Conservation (phyloP, 2,113 vertebrate species). For the Chunga burmeisteri region DNA sequence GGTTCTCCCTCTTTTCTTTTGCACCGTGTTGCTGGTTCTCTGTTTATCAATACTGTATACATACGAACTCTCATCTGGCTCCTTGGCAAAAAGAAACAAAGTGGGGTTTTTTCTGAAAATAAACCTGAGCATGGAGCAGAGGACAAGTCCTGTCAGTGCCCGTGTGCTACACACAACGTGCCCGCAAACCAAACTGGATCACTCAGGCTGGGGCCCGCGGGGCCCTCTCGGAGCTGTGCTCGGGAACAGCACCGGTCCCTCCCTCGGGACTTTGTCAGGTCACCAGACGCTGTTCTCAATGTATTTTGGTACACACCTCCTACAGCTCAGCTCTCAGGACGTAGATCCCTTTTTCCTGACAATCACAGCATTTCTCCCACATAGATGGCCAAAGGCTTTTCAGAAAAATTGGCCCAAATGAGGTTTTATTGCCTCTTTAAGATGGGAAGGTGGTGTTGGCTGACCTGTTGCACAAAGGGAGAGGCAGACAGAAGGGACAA, state of each 20-base stretch:
- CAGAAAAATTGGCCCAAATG: neutral
- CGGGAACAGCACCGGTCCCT: neutral
- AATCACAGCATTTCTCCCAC: neutral
- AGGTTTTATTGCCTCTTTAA: neutral
- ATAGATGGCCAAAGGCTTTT: neutral
- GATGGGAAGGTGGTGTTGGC: neutral
- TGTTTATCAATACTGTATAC: neutral
- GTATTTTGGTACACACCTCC: neutral
- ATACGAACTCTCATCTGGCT: neutral
- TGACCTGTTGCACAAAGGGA: neutral
- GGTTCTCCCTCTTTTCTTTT: neutral
- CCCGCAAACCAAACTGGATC: neutral
- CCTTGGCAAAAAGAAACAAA: neutral
- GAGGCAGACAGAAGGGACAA: neutral
- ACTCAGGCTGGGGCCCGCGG: neutral
- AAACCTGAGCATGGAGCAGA: neutral
- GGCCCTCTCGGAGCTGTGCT: neutral
- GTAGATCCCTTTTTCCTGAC: neutral
- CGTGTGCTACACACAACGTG: rapidly evolving
- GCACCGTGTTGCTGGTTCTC: neutral
- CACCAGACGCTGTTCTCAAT: rapidly evolving
- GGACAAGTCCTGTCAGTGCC: neutral
- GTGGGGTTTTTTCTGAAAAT: neutral
- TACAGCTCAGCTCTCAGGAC: neutral
- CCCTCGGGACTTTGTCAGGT: neutral